These are phyloP conservation scores for Acholoe squamosa DNA, from an alignment of 2,888 invertebrate genomes.

Conservation along the genomic window DNA sequence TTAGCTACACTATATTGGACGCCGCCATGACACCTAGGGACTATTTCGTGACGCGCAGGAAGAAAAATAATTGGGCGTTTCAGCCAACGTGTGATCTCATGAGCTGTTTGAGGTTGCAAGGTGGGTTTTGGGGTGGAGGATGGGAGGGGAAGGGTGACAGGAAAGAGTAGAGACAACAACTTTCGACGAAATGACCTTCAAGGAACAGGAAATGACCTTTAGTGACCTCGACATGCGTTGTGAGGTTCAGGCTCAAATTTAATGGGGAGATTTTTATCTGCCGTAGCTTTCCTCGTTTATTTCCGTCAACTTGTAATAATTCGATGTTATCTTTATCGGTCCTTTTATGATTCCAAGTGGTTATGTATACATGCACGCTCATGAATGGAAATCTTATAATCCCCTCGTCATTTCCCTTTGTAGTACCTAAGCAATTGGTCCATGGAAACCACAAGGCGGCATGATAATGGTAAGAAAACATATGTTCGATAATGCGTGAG, in stretches of 20 bases:
- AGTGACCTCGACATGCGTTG: background rate
- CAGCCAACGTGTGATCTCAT: background rate
- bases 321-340: background rate
- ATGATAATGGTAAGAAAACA: too few relatives aligned
- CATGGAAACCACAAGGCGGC: too few relatives aligned
- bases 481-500: too few relatives aligned
- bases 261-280: constrained; percentile 18
- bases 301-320: constrained; percentile 17
- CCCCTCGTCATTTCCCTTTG: background rate
- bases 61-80: background rate
- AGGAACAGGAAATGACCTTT: background rate
- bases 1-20: background rate
- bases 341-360: background rate
- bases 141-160: too few relatives aligned
- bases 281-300: background rate
- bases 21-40: background rate
- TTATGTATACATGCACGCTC: background rate
- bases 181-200: too few relatives aligned
- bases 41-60: background rate
- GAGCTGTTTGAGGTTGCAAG: background rate
- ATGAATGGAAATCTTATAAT: background rate
- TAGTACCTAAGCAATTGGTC: too few relatives aligned
- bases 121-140: too few relatives aligned
- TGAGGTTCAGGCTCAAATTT: background rate
- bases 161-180: too few relatives aligned